A percentile compares a stretch with the other conserved stretches of the same genome.
phyloP scores from a whole-genome alignment of 2,113 vertebrate species.

The Pica pica region DNA sequence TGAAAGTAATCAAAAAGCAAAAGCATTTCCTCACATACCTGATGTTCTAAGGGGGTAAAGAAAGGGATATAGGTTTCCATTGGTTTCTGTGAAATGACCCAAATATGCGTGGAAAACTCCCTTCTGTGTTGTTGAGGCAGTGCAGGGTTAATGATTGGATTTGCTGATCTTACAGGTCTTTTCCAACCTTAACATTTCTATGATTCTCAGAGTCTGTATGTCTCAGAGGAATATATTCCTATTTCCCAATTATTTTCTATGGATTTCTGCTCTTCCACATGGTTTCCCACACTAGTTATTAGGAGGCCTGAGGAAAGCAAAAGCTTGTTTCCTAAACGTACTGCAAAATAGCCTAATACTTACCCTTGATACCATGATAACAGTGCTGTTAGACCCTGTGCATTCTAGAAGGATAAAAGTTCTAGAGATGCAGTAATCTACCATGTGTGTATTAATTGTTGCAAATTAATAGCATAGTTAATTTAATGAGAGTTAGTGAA shows the following conservation, averaged over 20 bases:
- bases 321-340: not conserved
- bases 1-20: not conserved
- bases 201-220: not conserved
- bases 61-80: not conserved
- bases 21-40: not conserved
- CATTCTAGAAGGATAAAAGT: not conserved
- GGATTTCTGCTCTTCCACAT: not conserved
- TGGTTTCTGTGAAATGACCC: not conserved
- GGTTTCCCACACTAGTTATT: not conserved
- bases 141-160: not conserved
- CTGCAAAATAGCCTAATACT: not conserved
- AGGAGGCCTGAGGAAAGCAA: not conserved
- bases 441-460: not conserved
- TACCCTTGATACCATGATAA: not conserved
- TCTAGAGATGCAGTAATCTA: not conserved
- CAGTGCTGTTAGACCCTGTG: not conserved
- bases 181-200: not conserved
- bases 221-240: not conserved
- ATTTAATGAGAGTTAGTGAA: not conserved
- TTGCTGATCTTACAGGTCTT: not conserved
- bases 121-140: not conserved
- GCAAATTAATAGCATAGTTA: not conserved
- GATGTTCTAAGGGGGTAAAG: not conserved
- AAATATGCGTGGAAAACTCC: not conserved
- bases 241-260: not conserved